Conservation (phyloP, 2,888 invertebrate species). For the Scotopteryx bipunctaria region DNA sequence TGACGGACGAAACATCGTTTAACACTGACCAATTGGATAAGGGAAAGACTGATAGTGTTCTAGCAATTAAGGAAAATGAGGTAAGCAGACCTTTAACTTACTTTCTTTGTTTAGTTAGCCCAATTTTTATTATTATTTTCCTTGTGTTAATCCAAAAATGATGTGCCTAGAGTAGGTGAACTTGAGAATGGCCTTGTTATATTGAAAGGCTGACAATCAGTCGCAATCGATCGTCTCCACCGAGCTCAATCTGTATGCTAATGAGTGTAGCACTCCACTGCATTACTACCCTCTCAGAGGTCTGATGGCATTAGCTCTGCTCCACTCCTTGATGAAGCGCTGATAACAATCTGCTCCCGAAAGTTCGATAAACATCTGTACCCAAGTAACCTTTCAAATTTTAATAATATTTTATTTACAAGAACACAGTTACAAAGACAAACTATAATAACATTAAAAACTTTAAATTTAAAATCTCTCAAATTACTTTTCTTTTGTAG, state of each 20-base stretch:
- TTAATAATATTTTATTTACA: neutral
- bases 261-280: conserved; percentile 53
- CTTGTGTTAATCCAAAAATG: too few species aligned
- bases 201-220: conserved; percentile 35
- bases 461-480: neutral
- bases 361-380: neutral
- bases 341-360: conserved; percentile 5
- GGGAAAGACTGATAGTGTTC: conserved; percentile 67
- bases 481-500: too few species aligned
- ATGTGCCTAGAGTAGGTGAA: too few species aligned
- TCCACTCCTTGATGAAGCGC: conserved; percentile 15
- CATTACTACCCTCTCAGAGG: conserved; percentile 47
- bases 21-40: conserved; percentile 60
- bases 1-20: conserved; percentile 58
- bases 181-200: neutral
- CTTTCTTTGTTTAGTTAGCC: neutral
- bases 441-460: neutral
- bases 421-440: neutral
- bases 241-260: conserved; percentile 75
- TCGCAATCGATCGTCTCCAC: conserved; percentile 53
- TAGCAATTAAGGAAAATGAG: conserved; percentile 61
- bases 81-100: conserved; percentile 49
- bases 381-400: neutral
- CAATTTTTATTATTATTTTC: neutral
- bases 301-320: conserved; percentile 28